Conservation (phyloP, 2,797 vertebrate species). For the Nyctalus aviator region DNA sequence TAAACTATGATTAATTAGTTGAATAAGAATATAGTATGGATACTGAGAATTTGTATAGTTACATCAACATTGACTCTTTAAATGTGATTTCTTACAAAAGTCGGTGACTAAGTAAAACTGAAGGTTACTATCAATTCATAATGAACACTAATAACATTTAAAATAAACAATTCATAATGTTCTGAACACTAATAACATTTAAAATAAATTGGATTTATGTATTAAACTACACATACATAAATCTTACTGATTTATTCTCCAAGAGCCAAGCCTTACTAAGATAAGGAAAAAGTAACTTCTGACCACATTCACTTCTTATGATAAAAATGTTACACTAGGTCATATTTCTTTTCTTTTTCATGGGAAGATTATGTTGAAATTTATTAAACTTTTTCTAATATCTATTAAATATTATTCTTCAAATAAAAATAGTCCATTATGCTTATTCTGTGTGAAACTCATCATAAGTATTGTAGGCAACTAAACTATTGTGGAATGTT, state of each 20-base stretch:
- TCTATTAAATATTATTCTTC: not conserved
- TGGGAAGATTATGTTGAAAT: not conserved
- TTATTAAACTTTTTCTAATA: not conserved
- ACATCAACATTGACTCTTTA: not conserved
- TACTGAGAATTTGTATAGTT: conserved; percentile 11
- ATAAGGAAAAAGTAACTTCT: not conserved
- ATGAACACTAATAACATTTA: not conserved
- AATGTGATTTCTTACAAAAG: conserved; percentile 17
- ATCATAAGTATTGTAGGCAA: not conserved
- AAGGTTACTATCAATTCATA: not conserved
- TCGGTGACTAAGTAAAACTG: not conserved
- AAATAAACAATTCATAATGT: conserved; percentile 20
- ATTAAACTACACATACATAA: not conserved
- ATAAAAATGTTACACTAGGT: not conserved
- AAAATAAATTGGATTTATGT: not conserved
- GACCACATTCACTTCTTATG: not conserved
- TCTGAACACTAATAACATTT: not conserved
- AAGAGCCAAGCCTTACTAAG: not conserved
- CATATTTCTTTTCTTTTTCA: conserved; percentile 1
- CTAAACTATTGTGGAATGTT: not conserved
- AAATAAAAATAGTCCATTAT: not conserved
- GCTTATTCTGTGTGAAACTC: not conserved
- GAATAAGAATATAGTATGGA: not conserved
- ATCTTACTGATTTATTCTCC: not conserved
- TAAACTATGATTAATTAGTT: conserved; percentile 36